These are phyloP conservation scores for Melieria picta DNA, from an alignment of 2,888 invertebrate species.

Conservation along the genomic window DNA sequence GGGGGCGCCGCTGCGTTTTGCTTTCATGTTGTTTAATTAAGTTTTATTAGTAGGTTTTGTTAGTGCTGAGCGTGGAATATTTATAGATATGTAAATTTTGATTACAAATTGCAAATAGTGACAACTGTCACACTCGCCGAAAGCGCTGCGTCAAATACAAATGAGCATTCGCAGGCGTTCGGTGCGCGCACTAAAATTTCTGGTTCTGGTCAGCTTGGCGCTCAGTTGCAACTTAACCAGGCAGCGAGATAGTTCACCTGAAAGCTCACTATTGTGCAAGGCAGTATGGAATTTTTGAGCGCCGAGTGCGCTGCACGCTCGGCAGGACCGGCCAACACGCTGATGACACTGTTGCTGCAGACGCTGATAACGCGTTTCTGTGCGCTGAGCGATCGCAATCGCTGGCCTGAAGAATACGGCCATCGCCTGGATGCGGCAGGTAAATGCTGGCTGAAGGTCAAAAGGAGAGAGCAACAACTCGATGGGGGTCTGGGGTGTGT, in stretches of 20 bases:
- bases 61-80: slow-evolving; percentile 2
- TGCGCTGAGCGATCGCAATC: slow-evolving; percentile 68
- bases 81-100: neutral
- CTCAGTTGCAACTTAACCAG: neutral
- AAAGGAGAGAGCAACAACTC: neutral
- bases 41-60: too few species aligned
- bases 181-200: neutral
- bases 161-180: too few species aligned
- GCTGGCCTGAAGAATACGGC: slow-evolving; percentile 70
- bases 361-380: slow-evolving; percentile 72
- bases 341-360: slow-evolving; percentile 72
- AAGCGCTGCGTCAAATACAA: too few species aligned
- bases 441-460: slow-evolving; percentile 1
- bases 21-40: too few species aligned
- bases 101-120: neutral
- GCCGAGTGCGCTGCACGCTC: slow-evolving; percentile 61
- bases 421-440: slow-evolving; percentile 48
- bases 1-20: too few species aligned
- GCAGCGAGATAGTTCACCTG: too few species aligned
- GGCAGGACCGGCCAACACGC: slow-evolving; percentile 64
- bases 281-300: slow-evolving; percentile 59
- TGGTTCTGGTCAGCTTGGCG: neutral
- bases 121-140: neutral
- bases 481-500: neutral
- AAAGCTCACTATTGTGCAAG: too few species aligned